Percentiles rank a stretch among this genome's conserved stretches.
Conservation (phyloP, 1,140 invertebrate species). For the Mamestra configurata region DNA sequence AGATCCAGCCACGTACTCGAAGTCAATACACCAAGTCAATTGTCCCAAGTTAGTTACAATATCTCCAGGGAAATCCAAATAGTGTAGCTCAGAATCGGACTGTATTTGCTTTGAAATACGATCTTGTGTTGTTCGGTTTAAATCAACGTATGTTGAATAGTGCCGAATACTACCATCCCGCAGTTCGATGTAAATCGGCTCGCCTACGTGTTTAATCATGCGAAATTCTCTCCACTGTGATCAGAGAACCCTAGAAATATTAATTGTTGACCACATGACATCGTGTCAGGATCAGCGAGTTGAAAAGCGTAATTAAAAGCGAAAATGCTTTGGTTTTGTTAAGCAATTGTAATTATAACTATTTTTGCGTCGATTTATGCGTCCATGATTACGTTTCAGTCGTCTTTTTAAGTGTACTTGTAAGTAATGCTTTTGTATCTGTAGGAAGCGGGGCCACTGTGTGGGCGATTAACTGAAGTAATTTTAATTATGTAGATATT, state of each 20-base stretch:
- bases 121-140: neutral
- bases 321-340: neutral
- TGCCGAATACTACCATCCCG: neutral
- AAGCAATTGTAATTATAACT: neutral
- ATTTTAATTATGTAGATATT: too few relatives aligned
- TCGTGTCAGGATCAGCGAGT: neutral
- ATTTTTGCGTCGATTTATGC: neutral
- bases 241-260: neutral
- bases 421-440: neutral
- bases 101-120: neutral
- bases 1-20: neutral
- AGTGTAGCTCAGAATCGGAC: neutral
- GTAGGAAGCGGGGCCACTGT: neutral
- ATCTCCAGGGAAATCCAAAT: neutral
- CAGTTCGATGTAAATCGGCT: neutral
- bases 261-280: neutral
- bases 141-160: neutral
- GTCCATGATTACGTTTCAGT: neutral
- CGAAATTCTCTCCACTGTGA: neutral
- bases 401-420: too few relatives aligned
- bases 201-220: neutral
- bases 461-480: neutral
- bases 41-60: neutral
- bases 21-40: neutral
- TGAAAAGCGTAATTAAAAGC: neutral